A percentile compares a stretch with the other conserved stretches of the same genome.
Evolutionary conservation across 2,797 vertebrate genomes (phyloP).

Genomic region (Alauda arvensis): DNA sequence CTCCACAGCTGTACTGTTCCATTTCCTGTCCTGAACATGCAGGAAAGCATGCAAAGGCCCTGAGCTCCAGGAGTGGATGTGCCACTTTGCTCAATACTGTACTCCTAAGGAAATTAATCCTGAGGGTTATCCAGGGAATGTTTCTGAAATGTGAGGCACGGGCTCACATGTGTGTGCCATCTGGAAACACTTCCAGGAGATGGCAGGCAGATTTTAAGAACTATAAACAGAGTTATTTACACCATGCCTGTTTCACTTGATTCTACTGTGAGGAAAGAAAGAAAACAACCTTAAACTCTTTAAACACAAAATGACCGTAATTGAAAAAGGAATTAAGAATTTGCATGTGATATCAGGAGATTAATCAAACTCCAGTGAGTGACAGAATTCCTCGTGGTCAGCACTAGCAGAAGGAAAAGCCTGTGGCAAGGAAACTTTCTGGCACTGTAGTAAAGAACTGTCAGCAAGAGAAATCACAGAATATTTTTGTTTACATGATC

Average conservation of each 20-base stretch:
- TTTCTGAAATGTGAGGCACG: not conserved
- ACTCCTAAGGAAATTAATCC: not conserved
- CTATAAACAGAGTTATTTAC: conserved; percentile 15
- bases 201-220: not conserved
- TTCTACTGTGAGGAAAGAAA: not conserved
- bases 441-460: not conserved
- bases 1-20: not conserved
- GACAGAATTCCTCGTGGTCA: not conserved
- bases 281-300: not conserved
- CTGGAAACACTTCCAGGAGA: conserved; percentile 24
- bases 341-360: not conserved
- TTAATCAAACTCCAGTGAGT: conserved; percentile 3
- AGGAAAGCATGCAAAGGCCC: not conserved
- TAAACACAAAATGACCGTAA: not conserved
- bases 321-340: not conserved
- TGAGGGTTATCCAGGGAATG: conserved; percentile 1
- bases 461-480: conserved; percentile 6
- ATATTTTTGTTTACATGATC: not conserved
- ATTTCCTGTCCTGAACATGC: not conserved
- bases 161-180: conserved; percentile 4
- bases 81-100: not conserved
- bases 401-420: not conserved
- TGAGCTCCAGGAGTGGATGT: not conserved
- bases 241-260: not conserved
- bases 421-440: conserved; percentile 8